Evolutionary conservation across 2,888 invertebrate genomes (phyloP), one percentile per base, ranked within the genome.

Genomic region (Sipunculus nudus): DNA sequence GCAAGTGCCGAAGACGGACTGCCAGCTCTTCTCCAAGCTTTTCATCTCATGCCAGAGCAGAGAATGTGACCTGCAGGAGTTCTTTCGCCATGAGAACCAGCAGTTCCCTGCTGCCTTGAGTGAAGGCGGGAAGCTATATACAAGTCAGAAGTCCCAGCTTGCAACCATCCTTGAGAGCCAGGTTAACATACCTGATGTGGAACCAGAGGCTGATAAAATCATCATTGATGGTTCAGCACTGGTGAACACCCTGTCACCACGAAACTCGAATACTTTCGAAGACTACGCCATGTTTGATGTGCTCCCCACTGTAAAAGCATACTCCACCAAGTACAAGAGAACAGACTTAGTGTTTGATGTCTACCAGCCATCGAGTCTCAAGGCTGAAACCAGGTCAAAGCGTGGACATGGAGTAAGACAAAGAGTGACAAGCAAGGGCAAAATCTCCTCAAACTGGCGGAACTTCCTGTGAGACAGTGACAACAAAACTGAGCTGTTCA

Each of bases 401-500:
- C 6, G 61, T 19, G 65, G 65, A 3, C 21, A 29, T 31, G 67
- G 63, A 10, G 29, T 47, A 1, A 48, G 62, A 55, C 23, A 58
- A 35, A 48, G 56, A 26, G 65, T 69, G 10, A 49, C 59, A 49
- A 61, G 28, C 4, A 53, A 47, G 23, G 49, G 39, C 3, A 61
- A 54, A 49, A 49, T 59, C 29, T 63, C 67, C 38, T 19, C 31
- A 26, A 65, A 67, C 45, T 70, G 70, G 60, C 31, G 43, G 10
- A 49, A 16, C 5, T 66, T 67, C 32, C 40, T 68, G 16, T 26
- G 64, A 13, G 55, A 48, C 16, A 45, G 43, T 38, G 50, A 52
- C 38, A 67, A 68, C 39, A 67, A 65, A 50, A 55, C 62, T 16
- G 66, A 65, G 49, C 53, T 64, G 29, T 71, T 64, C 31, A 38